Evolutionary conservation across 1,140 invertebrate genomes (phyloP).

Genomic region (Oedothorax gibbosus): DNA sequence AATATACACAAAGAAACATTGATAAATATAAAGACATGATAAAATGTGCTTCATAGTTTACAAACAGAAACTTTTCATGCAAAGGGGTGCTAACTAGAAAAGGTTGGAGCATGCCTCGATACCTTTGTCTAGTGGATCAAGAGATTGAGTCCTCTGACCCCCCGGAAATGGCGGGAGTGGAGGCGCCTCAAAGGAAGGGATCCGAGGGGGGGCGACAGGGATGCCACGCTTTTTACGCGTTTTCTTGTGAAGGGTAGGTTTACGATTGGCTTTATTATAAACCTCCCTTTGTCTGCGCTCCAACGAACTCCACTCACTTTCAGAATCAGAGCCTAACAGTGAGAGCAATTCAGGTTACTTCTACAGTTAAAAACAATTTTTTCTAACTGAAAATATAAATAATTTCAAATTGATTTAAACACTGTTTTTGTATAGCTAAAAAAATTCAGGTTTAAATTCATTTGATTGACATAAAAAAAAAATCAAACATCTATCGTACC

Average conservation of each 20-base stretch:
- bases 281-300: constrained; percentile 78
- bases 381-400: neutral
- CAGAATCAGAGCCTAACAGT: constrained; percentile 75
- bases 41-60: no score
- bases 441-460: no score
- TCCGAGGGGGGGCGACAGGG: constrained; percentile 86
- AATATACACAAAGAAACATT: no score
- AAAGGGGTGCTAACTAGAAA: no score
- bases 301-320: constrained; percentile 86
- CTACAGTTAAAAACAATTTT: neutral
- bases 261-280: constrained; percentile 77
- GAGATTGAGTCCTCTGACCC: constrained; percentile 63
- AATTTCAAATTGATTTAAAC: no score
- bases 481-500: constrained; percentile 32
- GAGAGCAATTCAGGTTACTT: neutral
- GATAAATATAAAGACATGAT: no score
- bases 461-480: no score
- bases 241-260: constrained; percentile 81
- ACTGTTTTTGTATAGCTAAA: no score
- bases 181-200: constrained; percentile 73
- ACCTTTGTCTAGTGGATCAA: constrained; percentile 67
- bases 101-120: constrained; percentile 24
- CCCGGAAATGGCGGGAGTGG: constrained; percentile 59
- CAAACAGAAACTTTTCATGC: no score
- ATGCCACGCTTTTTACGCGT: constrained; percentile 82